phyloP scores from a whole-genome alignment of 1,140 invertebrate species.

The Ridgeia piscesae region DNA sequence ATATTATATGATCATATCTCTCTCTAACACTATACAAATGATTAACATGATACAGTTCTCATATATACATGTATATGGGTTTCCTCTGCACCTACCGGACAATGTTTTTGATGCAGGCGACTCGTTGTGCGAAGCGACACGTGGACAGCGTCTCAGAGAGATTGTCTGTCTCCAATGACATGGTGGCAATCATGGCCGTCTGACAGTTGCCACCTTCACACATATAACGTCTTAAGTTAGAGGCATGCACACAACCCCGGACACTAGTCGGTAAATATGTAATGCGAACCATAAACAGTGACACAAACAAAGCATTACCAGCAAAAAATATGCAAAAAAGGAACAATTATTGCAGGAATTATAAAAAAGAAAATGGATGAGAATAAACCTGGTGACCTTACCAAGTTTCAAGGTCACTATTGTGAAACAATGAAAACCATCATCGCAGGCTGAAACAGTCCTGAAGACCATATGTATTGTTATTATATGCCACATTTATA shows the following conservation, averaged over 20 bases:
- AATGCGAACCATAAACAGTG: background rate
- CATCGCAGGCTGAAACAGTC: background rate
- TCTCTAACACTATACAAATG: background rate
- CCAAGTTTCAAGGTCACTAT: slow-evolving; percentile 12
- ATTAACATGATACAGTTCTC: background rate
- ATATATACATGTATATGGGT: slow-evolving; percentile 25
- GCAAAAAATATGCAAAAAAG: background rate
- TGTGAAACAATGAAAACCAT: background rate
- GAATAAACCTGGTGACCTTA: slow-evolving; percentile 42
- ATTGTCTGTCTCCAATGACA: slow-evolving; percentile 15
- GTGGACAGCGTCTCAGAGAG: slow-evolving; percentile 66
- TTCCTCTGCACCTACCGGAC: slow-evolving; percentile 40
- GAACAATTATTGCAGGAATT: background rate
- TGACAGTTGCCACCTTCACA: slow-evolving; percentile 64
- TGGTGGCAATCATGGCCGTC: slow-evolving; percentile 49
- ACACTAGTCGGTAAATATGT: background rate
- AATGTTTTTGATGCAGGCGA: slow-evolving; percentile 52
- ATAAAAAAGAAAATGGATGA: slow-evolving; percentile 45
- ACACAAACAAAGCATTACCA: background rate
- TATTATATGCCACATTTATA: background rate
- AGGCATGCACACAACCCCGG: too few relatives aligned
- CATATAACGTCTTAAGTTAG: background rate
- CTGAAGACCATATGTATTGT: background rate
- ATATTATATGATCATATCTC: background rate
- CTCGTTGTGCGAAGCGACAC: slow-evolving; percentile 67